Conservation (phyloP, 1,140 invertebrate species). For the Uloborus diversus region DNA sequence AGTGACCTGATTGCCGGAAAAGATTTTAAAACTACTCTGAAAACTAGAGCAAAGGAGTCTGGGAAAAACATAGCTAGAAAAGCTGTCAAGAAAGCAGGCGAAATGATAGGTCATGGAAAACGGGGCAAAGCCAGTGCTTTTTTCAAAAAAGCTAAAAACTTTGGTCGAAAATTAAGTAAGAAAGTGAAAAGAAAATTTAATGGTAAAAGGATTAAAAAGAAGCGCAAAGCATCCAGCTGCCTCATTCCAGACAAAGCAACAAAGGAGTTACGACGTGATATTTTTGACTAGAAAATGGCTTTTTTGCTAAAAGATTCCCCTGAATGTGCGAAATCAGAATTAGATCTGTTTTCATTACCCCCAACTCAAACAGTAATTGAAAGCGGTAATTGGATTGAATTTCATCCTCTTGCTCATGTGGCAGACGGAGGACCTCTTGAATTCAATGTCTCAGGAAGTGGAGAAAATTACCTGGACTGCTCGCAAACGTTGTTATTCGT, state of each 20-base stretch:
- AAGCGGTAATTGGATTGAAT: not conserved
- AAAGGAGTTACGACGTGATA: not conserved
- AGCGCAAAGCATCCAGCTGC: too few species aligned
- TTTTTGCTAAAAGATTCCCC: not conserved
- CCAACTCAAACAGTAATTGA: not conserved
- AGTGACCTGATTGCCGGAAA: not conserved
- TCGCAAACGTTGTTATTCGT: not conserved
- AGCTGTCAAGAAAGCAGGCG: not conserved
- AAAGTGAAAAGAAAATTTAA: too few species aligned
- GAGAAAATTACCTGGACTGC: not conserved
- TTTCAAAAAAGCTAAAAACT: too few species aligned
- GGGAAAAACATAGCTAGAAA: not conserved
- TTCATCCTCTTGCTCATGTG: not conserved
- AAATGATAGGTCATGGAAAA: not conserved
- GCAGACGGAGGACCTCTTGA: not conserved
- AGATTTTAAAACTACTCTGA: slow-evolving; percentile 1
- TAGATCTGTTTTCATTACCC: not conserved
- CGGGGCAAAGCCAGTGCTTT: too few species aligned
- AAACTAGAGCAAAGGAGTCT: not conserved
- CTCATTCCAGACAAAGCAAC: not conserved
- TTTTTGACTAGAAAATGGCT: not conserved
- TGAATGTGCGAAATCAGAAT: not conserved
- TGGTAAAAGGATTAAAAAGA: too few species aligned
- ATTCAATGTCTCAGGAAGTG: not conserved
- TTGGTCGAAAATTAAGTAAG: too few species aligned